A percentile compares a stretch with the other conserved stretches of the same genome.
These are phyloP conservation scores for Callyntrura guangdongensis DNA, from an alignment of 2,888 invertebrate genomes.

Conservation along the genomic window DNA sequence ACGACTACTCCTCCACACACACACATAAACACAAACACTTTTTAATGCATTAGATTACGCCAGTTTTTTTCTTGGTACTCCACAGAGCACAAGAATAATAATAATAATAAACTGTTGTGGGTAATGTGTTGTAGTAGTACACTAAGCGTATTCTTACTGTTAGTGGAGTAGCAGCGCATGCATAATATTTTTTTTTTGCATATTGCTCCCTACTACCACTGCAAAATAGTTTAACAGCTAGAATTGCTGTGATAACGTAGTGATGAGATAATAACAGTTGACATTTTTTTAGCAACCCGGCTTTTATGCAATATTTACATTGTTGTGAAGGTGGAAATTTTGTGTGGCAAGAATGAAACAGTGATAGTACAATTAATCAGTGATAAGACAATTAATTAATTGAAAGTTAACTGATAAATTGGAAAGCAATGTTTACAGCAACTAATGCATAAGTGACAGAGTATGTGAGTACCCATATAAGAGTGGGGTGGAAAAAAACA, in stretches of 20 bases:
- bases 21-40: constrained; percentile 35
- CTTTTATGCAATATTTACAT: constrained; percentile 40
- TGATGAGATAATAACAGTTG: constrained; percentile 46
- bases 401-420: neutral
- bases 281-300: constrained; percentile 63
- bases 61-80: constrained; percentile 48
- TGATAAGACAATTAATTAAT: constrained; percentile 10
- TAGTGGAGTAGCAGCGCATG: neutral
- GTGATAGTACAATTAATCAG: neutral
- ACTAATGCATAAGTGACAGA: neutral
- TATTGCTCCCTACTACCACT: constrained; percentile 22
- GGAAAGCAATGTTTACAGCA: neutral
- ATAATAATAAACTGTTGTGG: constrained; percentile 62
- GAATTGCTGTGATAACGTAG: constrained; percentile 29
- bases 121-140: constrained; percentile 58
- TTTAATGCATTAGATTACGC: constrained; percentile 52
- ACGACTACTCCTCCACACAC: constrained; percentile 63
- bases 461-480: neutral
- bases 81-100: constrained; percentile 39
- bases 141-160: constrained; percentile 44
- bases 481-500: neutral
- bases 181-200: constrained; percentile 54
- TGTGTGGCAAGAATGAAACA: constrained; percentile 30
- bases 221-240: constrained; percentile 30
- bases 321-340: constrained; percentile 37